These are phyloP conservation scores for Agonum fuliginosum DNA, from an alignment of 2,888 invertebrate genomes.

Conservation along the genomic window DNA sequence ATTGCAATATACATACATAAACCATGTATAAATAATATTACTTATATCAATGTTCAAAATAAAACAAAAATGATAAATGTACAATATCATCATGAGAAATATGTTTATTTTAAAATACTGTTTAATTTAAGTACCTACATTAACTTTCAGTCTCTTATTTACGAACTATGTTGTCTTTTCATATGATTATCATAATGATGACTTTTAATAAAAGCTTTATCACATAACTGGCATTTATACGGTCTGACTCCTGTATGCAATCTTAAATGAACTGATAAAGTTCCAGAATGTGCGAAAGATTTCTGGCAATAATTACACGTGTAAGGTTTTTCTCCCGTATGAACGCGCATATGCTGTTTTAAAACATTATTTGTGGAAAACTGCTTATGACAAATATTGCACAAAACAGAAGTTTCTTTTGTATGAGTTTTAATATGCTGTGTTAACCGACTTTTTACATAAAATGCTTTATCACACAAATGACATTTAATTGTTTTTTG, in stretches of 20 bases:
- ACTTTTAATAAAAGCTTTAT: constrained; percentile 57
- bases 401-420: constrained; percentile 40
- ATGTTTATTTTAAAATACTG: background rate
- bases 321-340: constrained; percentile 63
- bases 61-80: too few species aligned
- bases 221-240: constrained; percentile 58
- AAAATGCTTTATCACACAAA: constrained; percentile 37
- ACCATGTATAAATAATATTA: too few species aligned
- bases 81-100: too few species aligned
- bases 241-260: constrained; percentile 59
- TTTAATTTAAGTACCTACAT: constrained; percentile 1
- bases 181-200: constrained; percentile 42
- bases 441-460: constrained; percentile 57
- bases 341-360: constrained; percentile 61
- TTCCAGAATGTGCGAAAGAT: constrained; percentile 40
- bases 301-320: constrained; percentile 43
- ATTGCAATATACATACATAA: too few species aligned
- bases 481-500: constrained; percentile 28
- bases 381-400: constrained; percentile 61
- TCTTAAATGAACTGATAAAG: constrained; percentile 30
- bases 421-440: constrained; percentile 23
- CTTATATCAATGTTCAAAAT: too few species aligned
- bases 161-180: constrained; percentile 31
- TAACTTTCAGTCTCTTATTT: background rate
- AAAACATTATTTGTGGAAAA: constrained; percentile 61